Conservation (phyloP, 2,888 invertebrate genomes). For the Idaea straminata region DNA sequence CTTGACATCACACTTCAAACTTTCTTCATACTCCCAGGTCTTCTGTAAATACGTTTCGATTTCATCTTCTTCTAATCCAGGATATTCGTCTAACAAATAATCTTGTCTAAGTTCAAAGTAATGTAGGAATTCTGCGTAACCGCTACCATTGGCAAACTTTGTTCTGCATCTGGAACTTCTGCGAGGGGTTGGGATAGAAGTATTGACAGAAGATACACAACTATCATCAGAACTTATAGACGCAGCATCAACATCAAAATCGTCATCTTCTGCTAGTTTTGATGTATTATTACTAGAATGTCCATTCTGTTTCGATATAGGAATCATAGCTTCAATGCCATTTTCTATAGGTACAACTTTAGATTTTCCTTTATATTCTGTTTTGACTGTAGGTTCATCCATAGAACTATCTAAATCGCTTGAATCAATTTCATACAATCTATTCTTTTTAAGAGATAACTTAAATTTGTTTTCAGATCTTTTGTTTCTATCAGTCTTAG, state of each 20-base stretch:
- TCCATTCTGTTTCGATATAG: constrained; percentile 18
- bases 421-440: constrained; percentile 3
- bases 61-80: constrained; percentile 65
- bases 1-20: constrained; percentile 51
- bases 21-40: constrained; percentile 70
- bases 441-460: constrained; percentile 11
- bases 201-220: constrained; percentile 23
- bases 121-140: constrained; percentile 65
- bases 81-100: constrained; percentile 68
- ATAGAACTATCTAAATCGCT: not conserved
- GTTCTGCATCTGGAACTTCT: constrained; percentile 37
- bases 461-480: not conserved
- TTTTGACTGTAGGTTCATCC: not conserved
- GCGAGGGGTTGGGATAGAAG: constrained; percentile 30
- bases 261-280: constrained; percentile 26
- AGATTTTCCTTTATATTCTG: constrained; percentile 8
- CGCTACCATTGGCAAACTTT: constrained; percentile 30
- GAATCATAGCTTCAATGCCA: constrained; percentile 14
- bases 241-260: constrained; percentile 33
- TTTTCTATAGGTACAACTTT: constrained; percentile 18
- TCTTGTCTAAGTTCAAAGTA: constrained; percentile 72
- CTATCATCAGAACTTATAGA: constrained; percentile 45
- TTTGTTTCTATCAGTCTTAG: constrained; percentile 3
- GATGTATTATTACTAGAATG: constrained; percentile 2
- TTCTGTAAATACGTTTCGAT: constrained; percentile 69